These are phyloP conservation scores for Cryptomyrus ogoouensis DNA, from an alignment of 2,113 vertebrate species.

Conservation along the genomic window DNA sequence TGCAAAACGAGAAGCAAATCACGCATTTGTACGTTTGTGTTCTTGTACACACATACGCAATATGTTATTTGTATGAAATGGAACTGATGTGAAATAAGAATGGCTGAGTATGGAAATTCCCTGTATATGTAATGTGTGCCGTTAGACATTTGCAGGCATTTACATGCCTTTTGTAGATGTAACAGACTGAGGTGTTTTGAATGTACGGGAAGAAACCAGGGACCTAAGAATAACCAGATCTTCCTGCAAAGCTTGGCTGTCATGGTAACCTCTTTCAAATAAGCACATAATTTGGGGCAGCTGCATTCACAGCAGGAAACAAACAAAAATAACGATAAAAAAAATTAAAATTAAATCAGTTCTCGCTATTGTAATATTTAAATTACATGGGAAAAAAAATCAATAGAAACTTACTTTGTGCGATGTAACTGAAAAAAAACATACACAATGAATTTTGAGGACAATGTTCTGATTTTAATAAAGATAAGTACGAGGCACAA, in stretches of 20 bases:
- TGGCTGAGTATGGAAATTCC: not conserved
- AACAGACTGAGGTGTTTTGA: slow-evolving; percentile 8
- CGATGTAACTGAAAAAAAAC: not conserved
- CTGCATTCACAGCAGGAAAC: slow-evolving; percentile 22
- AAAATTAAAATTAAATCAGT: not conserved
- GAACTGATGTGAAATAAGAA: not conserved
- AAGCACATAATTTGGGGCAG: slow-evolving; percentile 26
- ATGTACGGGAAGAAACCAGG: slow-evolving; percentile 5
- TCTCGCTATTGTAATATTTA: not conserved
- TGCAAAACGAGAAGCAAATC: not conserved
- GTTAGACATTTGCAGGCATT: slow-evolving; percentile 6
- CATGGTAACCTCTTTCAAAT: slow-evolving; percentile 38
- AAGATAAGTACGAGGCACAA: slow-evolving; percentile 58
- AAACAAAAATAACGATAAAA: slow-evolving; percentile 18
- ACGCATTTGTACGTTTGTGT: not conserved
- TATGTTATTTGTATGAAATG: not conserved
- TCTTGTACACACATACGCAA: not conserved
- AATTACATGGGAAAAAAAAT: not conserved
- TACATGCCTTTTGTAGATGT: not conserved
- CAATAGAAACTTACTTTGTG: not conserved
- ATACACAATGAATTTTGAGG: slow-evolving; percentile 20
- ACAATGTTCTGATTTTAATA: slow-evolving; percentile 32
- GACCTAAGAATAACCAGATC: slow-evolving; percentile 28
- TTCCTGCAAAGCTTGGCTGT: slow-evolving; percentile 27
- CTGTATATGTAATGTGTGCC: not conserved